Conservation (phyloP, 2,113 vertebrate genomes). For the Petromus typicus region DNA sequence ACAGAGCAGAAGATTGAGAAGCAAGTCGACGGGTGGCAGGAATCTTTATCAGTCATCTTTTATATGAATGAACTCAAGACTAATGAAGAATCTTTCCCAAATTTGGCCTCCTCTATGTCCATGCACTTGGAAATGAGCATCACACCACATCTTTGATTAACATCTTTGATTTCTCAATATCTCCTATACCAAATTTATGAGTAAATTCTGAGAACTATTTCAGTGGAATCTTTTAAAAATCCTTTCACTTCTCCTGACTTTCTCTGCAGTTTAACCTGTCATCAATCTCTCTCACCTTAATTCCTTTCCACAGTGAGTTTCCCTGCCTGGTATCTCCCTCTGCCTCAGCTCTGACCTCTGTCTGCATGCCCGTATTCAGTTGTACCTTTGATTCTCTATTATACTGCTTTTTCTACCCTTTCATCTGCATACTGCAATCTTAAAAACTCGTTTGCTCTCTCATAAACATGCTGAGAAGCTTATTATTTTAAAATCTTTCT, state of each 20-base stretch:
- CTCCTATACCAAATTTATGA: not conserved
- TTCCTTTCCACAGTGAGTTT: not conserved
- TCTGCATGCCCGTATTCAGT: too few species aligned
- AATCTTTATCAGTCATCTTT: not conserved
- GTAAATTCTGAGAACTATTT: not conserved
- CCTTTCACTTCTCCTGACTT: not conserved
- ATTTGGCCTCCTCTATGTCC: not conserved
- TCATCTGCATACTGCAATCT: not conserved
- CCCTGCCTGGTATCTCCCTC: not conserved
- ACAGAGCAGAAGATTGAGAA: not conserved
- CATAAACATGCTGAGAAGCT: not conserved
- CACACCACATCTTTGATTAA: not conserved
- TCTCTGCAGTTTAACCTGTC: not conserved
- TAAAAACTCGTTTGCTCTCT: not conserved
- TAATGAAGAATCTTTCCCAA: not conserved
- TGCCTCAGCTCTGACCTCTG: not conserved
- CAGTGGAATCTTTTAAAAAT: not conserved
- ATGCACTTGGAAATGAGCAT: not conserved
- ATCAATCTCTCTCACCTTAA: not conserved
- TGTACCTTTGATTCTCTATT: not conserved
- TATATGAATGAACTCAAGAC: not conserved
- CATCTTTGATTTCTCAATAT: not conserved
- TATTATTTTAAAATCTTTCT: not conserved
- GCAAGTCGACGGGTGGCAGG: not conserved
- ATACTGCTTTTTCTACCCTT: not conserved